A percentile compares a stretch with the other conserved stretches of the same genome.
Evolutionary conservation across 1,140 invertebrate species (phyloP).

Genomic region (Hyphantria cunea): DNA sequence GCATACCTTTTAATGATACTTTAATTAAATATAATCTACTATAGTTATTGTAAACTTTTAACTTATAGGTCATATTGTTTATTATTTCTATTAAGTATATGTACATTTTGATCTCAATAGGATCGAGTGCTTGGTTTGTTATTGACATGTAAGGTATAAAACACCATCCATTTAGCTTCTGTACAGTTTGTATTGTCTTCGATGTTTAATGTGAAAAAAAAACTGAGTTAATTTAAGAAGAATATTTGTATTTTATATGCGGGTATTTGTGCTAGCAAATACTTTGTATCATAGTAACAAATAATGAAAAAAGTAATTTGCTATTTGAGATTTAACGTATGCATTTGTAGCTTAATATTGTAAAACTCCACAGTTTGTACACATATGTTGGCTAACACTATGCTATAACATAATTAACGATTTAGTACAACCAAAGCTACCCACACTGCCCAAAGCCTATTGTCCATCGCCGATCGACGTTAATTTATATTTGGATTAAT

Average conservation of each 20-base stretch:
- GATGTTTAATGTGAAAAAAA: constrained; percentile 51
- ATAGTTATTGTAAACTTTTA: constrained; percentile 2
- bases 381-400: too few relatives aligned
- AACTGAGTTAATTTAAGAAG: constrained; percentile 25
- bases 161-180: constrained; percentile 79
- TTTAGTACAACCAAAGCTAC: too few relatives aligned
- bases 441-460: too few relatives aligned
- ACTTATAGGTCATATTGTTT: constrained; percentile 2
- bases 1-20: constrained; percentile 2
- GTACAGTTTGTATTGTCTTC: constrained; percentile 72
- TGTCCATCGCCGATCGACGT: too few relatives aligned
- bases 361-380: constrained; percentile 19
- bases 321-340: constrained; percentile 33
- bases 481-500: too few relatives aligned
- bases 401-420: too few relatives aligned
- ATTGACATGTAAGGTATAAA: constrained; percentile 78
- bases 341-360: constrained; percentile 34
- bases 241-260: constrained; percentile 15
- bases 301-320: constrained; percentile 58
- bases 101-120: constrained; percentile 81
- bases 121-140: constrained; percentile 75
- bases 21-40: neutral
- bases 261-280: constrained; percentile 15
- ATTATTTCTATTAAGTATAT: constrained; percentile 45
- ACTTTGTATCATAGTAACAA: constrained; percentile 21